Base-by-base conservation (phyloP, 2,888 invertebrate genomes). In the Mesochorus sp. region DNA sequence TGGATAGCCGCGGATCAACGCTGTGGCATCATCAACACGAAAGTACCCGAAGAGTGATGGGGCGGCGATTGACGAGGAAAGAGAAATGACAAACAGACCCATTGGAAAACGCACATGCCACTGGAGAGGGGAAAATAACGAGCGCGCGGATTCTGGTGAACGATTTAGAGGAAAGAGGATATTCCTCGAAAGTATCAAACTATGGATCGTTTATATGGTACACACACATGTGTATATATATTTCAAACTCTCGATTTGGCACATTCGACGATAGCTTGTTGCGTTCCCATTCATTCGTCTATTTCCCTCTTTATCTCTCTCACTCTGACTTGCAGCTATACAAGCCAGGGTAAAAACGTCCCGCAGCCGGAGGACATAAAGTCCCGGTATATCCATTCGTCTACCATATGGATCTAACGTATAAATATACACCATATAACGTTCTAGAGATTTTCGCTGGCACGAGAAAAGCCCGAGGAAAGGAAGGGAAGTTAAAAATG, bases 231-330 rank as follows among this genome's bases (percentile, higher is more conserved):
- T 47, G 34, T 37, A 14, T 31, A 26, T 26, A 55, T 66, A 51
- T 55, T 19, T 51, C 47, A 10, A 39, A 55, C 79, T 81, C 81
- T 82, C 86, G 84, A 85, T 87, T 87, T 88, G 86, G 86, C 87
- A 85, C 84, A 87, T 87, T 85, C 85, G 82, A 67, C 82, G 79
- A 76, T 82, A 86, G 88, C 88, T 88, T 87, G 87, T 87, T 88
- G 88, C 88, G 84, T 88, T 83, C 78, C 83, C 86, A 86, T 86
- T 87, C 85, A 86, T 85, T 70, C 80, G 59, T 73, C 81, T 75
- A 81, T 85, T 82, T 62, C 37, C 24, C 14, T 37, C 51, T 67
- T 14, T 68, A 12, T 14, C 66, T 68, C 61, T 70, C 72, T 79
- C 59, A 44, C 59, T 47, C 28, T 14, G 26, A 28, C 61, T 61